phyloP scores from a whole-genome alignment of 2,888 invertebrate species.

The Agrotis segetum region DNA sequence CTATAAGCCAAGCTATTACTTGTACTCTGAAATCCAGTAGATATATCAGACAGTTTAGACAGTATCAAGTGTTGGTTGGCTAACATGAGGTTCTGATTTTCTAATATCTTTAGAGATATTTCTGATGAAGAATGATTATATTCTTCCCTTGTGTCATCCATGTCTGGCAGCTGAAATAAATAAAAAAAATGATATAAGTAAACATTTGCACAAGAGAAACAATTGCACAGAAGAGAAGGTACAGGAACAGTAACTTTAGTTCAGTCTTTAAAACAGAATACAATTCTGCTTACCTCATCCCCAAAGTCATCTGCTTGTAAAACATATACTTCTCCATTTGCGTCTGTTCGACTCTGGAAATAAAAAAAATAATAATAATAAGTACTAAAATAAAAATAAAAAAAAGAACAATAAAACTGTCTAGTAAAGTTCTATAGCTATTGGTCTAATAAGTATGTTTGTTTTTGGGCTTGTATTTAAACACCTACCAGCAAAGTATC shows the following conservation, averaged over 20 bases:
- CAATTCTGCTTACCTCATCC: conserved; percentile 8
- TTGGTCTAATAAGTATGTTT: too few relatives aligned
- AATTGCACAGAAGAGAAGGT: neutral
- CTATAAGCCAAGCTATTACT: conserved; percentile 9
- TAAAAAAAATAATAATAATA: neutral
- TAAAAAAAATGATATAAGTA: neutral
- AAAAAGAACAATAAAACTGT: neutral
- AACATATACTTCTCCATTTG: conserved; percentile 9
- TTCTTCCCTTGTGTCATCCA: conserved; percentile 3
- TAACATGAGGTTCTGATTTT: conserved; percentile 32
- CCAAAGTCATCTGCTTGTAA: conserved; percentile 33
- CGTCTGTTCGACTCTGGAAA: conserved; percentile 17
- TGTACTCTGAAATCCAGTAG: conserved; percentile 14
- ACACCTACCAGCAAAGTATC: too few relatives aligned
- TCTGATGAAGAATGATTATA: conserved; percentile 2
- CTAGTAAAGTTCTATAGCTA: neutral
- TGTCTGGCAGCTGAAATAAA: conserved; percentile 20
- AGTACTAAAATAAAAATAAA: too few relatives aligned
- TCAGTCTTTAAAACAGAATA: neutral
- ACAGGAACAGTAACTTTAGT: neutral
- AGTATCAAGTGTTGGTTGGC: conserved; percentile 29
- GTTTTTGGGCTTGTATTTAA: too few relatives aligned
- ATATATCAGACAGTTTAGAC: conserved; percentile 8
- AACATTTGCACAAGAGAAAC: neutral
- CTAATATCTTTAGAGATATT: conserved; percentile 24